Evolutionary conservation across 2,113 vertebrate genomes (phyloP), one percentile per base, ranked within the genome.

Genomic region (Tinamus guttatus): DNA sequence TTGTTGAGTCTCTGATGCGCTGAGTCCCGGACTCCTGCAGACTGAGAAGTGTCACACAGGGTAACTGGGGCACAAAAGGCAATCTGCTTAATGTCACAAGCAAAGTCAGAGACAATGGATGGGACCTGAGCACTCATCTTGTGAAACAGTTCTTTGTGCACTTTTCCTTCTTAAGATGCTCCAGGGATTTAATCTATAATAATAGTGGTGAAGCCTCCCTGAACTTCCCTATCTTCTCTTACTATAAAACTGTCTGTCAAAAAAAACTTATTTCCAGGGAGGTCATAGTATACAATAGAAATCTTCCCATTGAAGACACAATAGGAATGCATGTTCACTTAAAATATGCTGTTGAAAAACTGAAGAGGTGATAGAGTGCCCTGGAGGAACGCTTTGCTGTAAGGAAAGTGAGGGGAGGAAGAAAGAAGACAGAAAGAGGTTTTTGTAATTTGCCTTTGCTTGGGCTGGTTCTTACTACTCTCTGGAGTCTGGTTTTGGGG

Each of bases 41-140:
- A 7, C 69, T 84, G 51, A 34, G 63, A 56, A 84, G 75, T 32
- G 52, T 81, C 79, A 45, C 4, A 10, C 41, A n/a, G 79, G 74
- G 90, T 76, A 78, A 90, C 25, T 79, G 73, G 82, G 78, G 40
- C 64, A 80, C 52, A 36, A 52, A 81, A 87, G 12, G 59, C 68
- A 58, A 60, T 87, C 76, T 91, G 91, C 34, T 79, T 38, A 30
- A 82, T 79, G 85, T 75, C 88, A 89, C 34, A 43, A 51, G 7
- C 32, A 32, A 64, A 49, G 47, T 4, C 36, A 1, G 28, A 49
- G 81, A 91, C 91, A 93, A 81, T 63, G 38, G 84, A 69, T 69
- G 84, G 70, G 80, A 93, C 80, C 75, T 85, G 91, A 85, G 70
- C 21, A n/a, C 32, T 41, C 64, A 63, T 85, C 69, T 85, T 91